Conservation (phyloP, 2,797 vertebrate species). For the Sciaenops ocellatus region DNA sequence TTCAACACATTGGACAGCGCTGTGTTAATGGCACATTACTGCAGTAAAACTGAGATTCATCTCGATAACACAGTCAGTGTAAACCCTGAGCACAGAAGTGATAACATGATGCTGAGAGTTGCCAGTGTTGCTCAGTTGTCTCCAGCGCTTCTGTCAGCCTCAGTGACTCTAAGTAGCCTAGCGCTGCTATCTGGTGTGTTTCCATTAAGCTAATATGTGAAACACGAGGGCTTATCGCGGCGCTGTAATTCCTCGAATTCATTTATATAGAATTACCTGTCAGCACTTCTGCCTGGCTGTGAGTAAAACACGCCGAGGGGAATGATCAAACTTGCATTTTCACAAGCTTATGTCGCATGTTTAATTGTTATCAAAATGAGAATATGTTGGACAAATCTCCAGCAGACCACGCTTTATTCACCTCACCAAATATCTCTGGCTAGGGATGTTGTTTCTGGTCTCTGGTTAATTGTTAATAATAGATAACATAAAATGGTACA, state of each 20-base stretch:
- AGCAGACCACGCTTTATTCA: not conserved
- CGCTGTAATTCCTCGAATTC: constrained; percentile 62
- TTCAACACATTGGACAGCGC: constrained; percentile 40
- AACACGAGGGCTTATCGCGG: constrained; percentile 65
- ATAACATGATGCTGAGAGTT: constrained; percentile 30
- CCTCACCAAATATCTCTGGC: too few relatives aligned
- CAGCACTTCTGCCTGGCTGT: constrained; percentile 54
- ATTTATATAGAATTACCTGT: constrained; percentile 66
- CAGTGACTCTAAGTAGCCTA: constrained; percentile 53
- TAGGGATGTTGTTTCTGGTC: not conserved
- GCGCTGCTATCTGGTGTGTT: constrained; percentile 63
- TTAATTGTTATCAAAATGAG: not conserved
- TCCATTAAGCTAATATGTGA: constrained; percentile 70
- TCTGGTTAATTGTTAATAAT: not conserved
- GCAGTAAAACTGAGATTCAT: not conserved
- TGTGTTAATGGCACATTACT: constrained; percentile 16
- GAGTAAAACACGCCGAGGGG: constrained; percentile 31
- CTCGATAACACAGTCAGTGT: not conserved
- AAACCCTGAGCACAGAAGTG: constrained; percentile 28
- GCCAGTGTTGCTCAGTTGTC: constrained; percentile 23
- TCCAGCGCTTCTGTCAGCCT: constrained; percentile 45
- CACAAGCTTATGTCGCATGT: not conserved
- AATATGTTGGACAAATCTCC: too few relatives aligned
- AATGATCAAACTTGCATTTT: constrained; percentile 42
- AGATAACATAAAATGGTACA: not conserved